Evolutionary conservation across 2,888 invertebrate genomes (phyloP), one percentile per base, ranked within the genome.

Genomic region (Saturnia japonica): DNA sequence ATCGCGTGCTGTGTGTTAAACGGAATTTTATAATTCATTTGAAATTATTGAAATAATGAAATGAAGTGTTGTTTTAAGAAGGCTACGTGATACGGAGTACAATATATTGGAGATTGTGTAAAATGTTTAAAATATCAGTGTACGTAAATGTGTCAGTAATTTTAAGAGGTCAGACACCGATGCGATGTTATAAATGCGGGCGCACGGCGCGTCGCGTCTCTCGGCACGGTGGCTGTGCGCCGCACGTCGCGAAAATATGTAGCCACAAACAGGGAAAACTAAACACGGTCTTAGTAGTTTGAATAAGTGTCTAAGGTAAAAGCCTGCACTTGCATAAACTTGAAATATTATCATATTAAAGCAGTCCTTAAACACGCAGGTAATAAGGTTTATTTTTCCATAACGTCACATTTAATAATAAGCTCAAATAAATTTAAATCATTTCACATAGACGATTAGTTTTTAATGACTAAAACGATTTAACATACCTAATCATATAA

Each of bases 141-240:
- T 77, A 71, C 71, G 64, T 40, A 84, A 86, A 84, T 87, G 84
- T 89, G 88, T 85, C 84, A 87, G 86, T 87, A 84, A 85, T 86
- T 90, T 87, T 86, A 85, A 87, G 83, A 85, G 91, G 84, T 90
- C 87, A 89, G 87, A 87, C 87, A 84, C 85, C 88, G 85, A 74
- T 78, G 81, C 88, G 85, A 74, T 78, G 81, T 89, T 91, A 91
- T 91, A 82, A 91, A 94, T 94, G 93, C 93, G 86, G 85, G 88
- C 84, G 87, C 93, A 94, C 93, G 93, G 82, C 85, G 83, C 82
- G 57, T 60, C 28, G 57, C 47, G 19, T 6, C 47, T 6, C 47
- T 1, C 47, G 47, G 14, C 19, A 34, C 34, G 6, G 34, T 22
- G 9, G 54, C 54, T 11, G 22, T 60, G 57, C 57, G 57, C 25